These are phyloP conservation scores for Hipparchia semele DNA, from an alignment of 2,888 invertebrate species.

Conservation along the genomic window DNA sequence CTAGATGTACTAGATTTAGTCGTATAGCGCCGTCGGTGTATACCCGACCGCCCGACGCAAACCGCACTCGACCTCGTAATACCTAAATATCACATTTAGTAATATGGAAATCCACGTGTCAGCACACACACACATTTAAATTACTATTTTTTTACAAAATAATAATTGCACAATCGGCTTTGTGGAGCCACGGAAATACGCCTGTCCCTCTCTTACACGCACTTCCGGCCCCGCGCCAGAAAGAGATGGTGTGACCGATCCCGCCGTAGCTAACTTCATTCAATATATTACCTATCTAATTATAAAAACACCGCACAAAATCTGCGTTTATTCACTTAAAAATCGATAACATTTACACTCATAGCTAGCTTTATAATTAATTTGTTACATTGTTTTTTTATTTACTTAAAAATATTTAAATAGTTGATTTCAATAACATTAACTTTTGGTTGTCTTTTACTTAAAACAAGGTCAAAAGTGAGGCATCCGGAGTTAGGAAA, in stretches of 20 bases:
- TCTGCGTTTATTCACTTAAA: conserved; percentile 81
- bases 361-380: conserved; percentile 82
- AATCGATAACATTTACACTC: conserved; percentile 83
- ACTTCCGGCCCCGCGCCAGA: conserved; percentile 55
- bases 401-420: conserved; percentile 80
- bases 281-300: conserved; percentile 84
- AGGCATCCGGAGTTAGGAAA: conserved; percentile 68
- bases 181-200: conserved; percentile 57
- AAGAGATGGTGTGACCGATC: conserved; percentile 62
- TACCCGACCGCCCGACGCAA: conserved; percentile 58
- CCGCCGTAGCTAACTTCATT: conserved; percentile 80
- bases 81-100: conserved; percentile 84
- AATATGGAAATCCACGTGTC: conserved; percentile 82
- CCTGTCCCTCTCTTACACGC: conserved; percentile 51
- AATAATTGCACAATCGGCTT: conserved; percentile 81
- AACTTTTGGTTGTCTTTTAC: conserved; percentile 83
- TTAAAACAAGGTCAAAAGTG: conserved; percentile 74
- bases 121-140: conserved; percentile 76
- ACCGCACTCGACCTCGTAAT: conserved; percentile 80
- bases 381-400: conserved; percentile 79
- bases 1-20: conserved; percentile 53
- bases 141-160: conserved; percentile 82
- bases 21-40: conserved; percentile 71
- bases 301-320: conserved; percentile 83
- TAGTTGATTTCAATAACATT: conserved; percentile 80